Evolutionary conservation across 2,113 vertebrate genomes (phyloP).

Genomic region (Eonycteris spelaea): DNA sequence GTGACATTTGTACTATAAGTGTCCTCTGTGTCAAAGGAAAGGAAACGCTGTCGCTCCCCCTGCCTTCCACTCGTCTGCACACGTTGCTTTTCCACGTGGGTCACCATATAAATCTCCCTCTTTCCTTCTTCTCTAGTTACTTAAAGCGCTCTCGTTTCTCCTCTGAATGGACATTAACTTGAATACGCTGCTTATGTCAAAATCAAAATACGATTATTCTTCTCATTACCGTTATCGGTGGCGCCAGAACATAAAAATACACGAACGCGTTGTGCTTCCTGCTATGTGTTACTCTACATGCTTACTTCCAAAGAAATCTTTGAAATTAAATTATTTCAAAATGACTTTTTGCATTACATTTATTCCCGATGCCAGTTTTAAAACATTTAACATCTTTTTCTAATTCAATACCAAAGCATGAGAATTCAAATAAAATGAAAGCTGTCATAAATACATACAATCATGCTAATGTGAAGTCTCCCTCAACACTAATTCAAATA

Average conservation of each 20-base stretch:
- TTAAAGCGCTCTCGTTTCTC: not conserved
- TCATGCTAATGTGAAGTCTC: not conserved
- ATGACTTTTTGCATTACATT: not conserved
- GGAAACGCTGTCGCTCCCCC: not conserved
- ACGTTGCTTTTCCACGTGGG: not conserved
- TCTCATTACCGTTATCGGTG: not conserved
- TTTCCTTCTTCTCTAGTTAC: not conserved
- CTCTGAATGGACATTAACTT: not conserved
- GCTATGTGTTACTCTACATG: not conserved
- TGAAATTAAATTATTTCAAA: not conserved
- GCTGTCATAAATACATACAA: not conserved
- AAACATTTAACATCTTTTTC: not conserved
- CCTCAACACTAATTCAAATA: not conserved
- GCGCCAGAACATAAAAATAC: not conserved
- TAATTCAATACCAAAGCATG: not conserved
- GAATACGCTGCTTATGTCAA: not conserved
- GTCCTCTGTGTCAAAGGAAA: not conserved
- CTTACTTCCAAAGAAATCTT: not conserved
- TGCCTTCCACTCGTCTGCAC: not conserved
- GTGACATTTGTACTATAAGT: not conserved
- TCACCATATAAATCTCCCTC: not conserved
- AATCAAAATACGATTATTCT: not conserved
- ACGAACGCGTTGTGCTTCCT: not conserved
- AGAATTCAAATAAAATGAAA: slow-evolving; percentile 2
- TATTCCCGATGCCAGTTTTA: not conserved